Conservation (phyloP, 2,888 invertebrate genomes). For the Drosophila monieri region DNA sequence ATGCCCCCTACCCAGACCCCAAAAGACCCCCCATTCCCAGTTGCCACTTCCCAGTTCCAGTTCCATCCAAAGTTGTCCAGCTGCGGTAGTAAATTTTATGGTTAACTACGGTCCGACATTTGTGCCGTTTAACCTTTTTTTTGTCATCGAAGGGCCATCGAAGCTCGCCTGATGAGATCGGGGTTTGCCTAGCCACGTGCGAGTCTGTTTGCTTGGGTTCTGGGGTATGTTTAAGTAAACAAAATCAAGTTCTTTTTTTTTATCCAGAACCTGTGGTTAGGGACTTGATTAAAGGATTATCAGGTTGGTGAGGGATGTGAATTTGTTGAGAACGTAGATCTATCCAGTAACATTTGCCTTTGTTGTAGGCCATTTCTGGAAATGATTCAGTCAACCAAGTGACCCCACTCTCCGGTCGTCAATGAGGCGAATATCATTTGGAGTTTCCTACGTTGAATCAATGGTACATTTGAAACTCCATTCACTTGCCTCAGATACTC, state of each 20-base stretch:
- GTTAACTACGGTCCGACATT: conserved; percentile 59
- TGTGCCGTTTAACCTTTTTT: conserved; percentile 74
- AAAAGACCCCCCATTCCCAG: neutral
- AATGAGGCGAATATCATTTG: neutral
- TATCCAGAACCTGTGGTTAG: conserved; percentile 7
- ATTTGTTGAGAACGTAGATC: neutral
- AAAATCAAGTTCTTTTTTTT: conserved; percentile 1
- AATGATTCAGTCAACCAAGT: neutral
- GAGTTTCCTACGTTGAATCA: neutral
- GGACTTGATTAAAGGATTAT: neutral
- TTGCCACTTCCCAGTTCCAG: conserved; percentile 8
- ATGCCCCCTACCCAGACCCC: conserved; percentile 13
- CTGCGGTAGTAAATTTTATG: conserved; percentile 73
- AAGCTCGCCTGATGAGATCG: conserved; percentile 2
- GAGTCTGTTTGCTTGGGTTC: conserved; percentile 45
- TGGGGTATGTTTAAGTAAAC: conserved; percentile 7
- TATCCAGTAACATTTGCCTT: neutral
- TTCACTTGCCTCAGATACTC: neutral
- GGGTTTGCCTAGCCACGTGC: conserved; percentile 50
- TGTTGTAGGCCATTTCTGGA: neutral
- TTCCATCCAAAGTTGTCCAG: conserved; percentile 49
- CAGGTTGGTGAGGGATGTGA: neutral
- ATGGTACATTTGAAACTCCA: neutral
- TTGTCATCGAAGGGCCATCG: conserved; percentile 40
- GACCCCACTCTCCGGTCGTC: neutral